Conservation (phyloP, 2,888 invertebrate species). For the Drosophila prostipennis region DNA sequence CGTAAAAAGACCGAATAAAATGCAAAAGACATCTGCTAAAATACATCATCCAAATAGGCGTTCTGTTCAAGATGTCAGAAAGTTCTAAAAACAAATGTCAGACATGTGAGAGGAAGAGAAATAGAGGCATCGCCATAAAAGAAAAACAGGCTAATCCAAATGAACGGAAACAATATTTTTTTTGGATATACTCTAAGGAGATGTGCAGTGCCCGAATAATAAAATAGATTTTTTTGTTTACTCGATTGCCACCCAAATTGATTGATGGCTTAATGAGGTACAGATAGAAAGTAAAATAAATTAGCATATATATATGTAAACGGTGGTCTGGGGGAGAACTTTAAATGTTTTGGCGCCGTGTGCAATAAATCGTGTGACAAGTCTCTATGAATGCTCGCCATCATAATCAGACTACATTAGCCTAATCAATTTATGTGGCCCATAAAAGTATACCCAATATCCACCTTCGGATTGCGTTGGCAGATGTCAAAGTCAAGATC, state of each 20-base stretch:
- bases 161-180: slow-evolving; percentile 33
- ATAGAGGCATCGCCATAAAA: slow-evolving; percentile 10
- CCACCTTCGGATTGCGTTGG: slow-evolving; percentile 30
- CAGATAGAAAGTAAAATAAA: slow-evolving; percentile 5
- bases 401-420: slow-evolving; percentile 43
- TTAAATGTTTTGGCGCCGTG: slow-evolving; percentile 59
- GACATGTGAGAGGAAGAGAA: slow-evolving; percentile 27
- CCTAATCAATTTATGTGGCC: slow-evolving; percentile 40
- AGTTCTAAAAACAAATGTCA: slow-evolving; percentile 74
- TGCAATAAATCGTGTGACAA: slow-evolving; percentile 71
- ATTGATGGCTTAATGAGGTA: slow-evolving; percentile 64
- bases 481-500: slow-evolving; percentile 72
- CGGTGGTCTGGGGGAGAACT: not conserved
- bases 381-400: slow-evolving; percentile 35
- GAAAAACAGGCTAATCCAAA: slow-evolving; percentile 46
- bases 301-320: slow-evolving; percentile 4
- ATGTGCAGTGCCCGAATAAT: slow-evolving; percentile 43
- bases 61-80: slow-evolving; percentile 63
- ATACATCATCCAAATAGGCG: slow-evolving; percentile 71
- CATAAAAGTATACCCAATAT: slow-evolving; percentile 42
- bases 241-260: slow-evolving; percentile 40
- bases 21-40: slow-evolving; percentile 66
- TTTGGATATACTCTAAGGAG: slow-evolving; percentile 37
- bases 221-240: slow-evolving; percentile 55
- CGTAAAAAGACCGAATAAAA: slow-evolving; percentile 20